Evolutionary conservation across 2,797 vertebrate species (phyloP).

Genomic region (Hyperoplus lanceolatus): DNA sequence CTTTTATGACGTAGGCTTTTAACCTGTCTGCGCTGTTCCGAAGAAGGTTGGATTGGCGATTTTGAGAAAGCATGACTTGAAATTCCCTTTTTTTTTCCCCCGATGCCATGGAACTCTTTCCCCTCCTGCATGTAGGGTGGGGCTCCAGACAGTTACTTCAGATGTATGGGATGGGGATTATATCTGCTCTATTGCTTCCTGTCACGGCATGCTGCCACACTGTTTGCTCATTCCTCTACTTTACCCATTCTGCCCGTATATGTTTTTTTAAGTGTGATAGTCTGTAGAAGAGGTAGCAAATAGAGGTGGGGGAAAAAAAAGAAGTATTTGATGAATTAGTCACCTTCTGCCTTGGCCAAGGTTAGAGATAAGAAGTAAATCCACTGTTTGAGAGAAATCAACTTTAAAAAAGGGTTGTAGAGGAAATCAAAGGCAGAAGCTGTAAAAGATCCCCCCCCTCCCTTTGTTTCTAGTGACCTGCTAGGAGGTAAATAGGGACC

Average conservation of each 20-base stretch:
- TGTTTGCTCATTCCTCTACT: slow-evolving; percentile 57
- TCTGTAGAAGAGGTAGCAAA: slow-evolving; percentile 44
- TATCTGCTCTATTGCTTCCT: slow-evolving; percentile 67
- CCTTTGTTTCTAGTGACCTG: slow-evolving; percentile 66
- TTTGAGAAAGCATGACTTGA: slow-evolving; percentile 75
- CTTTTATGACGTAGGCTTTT: slow-evolving; percentile 32
- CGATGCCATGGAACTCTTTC: slow-evolving; percentile 55
- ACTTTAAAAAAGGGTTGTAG: slow-evolving; percentile 17
- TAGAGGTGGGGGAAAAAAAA: slow-evolving; percentile 9
- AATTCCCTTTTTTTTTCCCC: slow-evolving; percentile 26
- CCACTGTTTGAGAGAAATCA: slow-evolving; percentile 32
- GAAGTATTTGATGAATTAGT: slow-evolving; percentile 27
- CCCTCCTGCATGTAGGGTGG: slow-evolving; percentile 71
- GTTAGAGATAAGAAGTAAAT: slow-evolving; percentile 18
- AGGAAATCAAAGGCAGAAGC: slow-evolving; percentile 43
- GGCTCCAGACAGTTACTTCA: slow-evolving; percentile 62
- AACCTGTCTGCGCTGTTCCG: slow-evolving; percentile 55
- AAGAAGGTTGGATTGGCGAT: slow-evolving; percentile 61
- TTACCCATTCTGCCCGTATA: slow-evolving; percentile 33
- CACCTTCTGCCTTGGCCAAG: slow-evolving; percentile 39
- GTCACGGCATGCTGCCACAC: slow-evolving; percentile 74
- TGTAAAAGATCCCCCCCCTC: slow-evolving; percentile 27
- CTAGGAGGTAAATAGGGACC: slow-evolving; percentile 65
- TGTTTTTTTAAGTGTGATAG: slow-evolving; percentile 41
- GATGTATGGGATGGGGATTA: slow-evolving; percentile 58